Percentiles rank a stretch among this genome's conserved stretches.
phyloP scores from a whole-genome alignment of 2,113 vertebrate genomes.

The Phasianus colchicus region DNA sequence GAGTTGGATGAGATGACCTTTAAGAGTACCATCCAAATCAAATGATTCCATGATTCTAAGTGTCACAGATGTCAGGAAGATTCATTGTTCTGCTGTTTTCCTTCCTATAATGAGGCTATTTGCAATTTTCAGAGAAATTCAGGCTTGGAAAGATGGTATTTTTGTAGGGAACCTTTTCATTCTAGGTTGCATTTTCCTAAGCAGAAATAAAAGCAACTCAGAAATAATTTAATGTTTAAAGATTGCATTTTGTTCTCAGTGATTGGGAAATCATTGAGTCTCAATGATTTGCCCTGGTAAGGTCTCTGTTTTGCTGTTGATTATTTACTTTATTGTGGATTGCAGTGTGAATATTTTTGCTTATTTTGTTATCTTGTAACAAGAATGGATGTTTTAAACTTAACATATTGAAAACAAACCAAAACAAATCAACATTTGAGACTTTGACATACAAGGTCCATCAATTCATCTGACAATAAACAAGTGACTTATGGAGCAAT shows the following conservation, averaged over 20 bases:
- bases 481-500: slow-evolving; percentile 12
- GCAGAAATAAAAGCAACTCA: not conserved
- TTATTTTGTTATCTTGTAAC: not conserved
- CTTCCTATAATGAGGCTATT: not conserved
- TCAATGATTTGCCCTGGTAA: not conserved
- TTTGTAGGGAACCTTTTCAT: not conserved
- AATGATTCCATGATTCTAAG: not conserved
- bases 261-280: accelerated
- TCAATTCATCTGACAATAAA: slow-evolving; percentile 12
- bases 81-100: not conserved
- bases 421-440: slow-evolving; percentile 26
- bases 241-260: not conserved
- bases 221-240: not conserved
- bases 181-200: not conserved
- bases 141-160: not conserved
- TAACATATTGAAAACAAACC: not conserved
- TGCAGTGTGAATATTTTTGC: slow-evolving; percentile 42
- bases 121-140: not conserved
- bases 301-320: slow-evolving; percentile 23
- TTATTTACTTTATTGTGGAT: slow-evolving; percentile 48
- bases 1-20: too few species aligned
- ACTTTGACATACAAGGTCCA: slow-evolving; percentile 2
- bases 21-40: too few species aligned
- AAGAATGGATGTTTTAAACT: not conserved
- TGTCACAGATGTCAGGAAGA: not conserved